phyloP scores from a whole-genome alignment of 2,888 invertebrate species.

The Eustalomyia histrio region DNA sequence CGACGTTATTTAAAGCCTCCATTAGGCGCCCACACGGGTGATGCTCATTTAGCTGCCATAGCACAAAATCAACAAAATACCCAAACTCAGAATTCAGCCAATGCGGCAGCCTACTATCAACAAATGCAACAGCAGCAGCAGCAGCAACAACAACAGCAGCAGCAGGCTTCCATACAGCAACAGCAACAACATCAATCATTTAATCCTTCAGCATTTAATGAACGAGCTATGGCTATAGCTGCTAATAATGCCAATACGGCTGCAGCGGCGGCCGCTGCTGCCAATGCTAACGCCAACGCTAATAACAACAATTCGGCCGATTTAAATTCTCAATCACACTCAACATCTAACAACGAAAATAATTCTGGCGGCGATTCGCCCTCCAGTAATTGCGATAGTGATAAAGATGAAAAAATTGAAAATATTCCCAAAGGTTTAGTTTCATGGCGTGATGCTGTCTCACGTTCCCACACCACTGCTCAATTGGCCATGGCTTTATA shows the following conservation, averaged over 20 bases:
- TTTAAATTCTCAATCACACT: conserved; percentile 51
- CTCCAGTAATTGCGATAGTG: conserved; percentile 78
- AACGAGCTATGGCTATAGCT: conserved; percentile 75
- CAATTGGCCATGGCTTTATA: conserved; percentile 94
- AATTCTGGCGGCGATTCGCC: conserved; percentile 76
- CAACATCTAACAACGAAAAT: conserved; percentile 68
- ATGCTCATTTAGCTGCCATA: conserved; percentile 83
- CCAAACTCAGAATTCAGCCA: conserved; percentile 78
- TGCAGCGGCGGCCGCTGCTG: conserved; percentile 62
- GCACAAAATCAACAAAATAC: conserved; percentile 79
- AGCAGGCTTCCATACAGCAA: conserved; percentile 65
- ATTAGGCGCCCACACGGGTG: conserved; percentile 83
- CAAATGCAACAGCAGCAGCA: conserved; percentile 77
- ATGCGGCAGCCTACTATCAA: conserved; percentile 77
- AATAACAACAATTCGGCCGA: conserved; percentile 49
- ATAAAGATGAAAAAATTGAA: conserved; percentile 77
- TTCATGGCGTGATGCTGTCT: conserved; percentile 94
- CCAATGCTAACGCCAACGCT: conserved; percentile 57
- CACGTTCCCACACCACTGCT: conserved; percentile 90
- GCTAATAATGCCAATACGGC: conserved; percentile 69
- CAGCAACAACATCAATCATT: conserved; percentile 68
- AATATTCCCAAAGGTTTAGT: conserved; percentile 83
- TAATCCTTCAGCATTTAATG: conserved; percentile 74
- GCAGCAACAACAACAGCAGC: conserved; percentile 66
- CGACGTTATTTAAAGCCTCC: conserved; percentile 96